Percentiles rank a stretch among this genome's conserved stretches.
Evolutionary conservation across 2,888 invertebrate genomes (phyloP).

Genomic region (Campoletis raptor): DNA sequence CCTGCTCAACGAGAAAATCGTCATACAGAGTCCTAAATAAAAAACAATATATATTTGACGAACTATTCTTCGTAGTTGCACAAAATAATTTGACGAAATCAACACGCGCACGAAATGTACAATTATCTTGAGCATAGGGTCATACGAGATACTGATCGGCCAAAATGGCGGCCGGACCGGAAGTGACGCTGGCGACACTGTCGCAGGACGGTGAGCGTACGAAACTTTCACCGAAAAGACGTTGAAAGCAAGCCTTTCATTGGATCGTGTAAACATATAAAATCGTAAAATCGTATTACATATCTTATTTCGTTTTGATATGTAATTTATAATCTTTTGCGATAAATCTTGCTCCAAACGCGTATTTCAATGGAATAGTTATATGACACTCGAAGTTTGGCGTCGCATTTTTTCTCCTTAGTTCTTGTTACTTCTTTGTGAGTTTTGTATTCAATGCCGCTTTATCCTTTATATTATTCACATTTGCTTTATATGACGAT

Average conservation of each 20-base stretch:
- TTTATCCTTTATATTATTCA: neutral
- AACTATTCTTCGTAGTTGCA: neutral
- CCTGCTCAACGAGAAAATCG: neutral
- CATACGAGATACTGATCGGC: slow-evolving; percentile 44
- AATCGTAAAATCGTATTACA: neutral
- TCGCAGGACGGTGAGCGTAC: neutral
- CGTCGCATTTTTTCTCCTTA: neutral
- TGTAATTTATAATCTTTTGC: neutral
- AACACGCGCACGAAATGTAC: slow-evolving; percentile 11
- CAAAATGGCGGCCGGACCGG: slow-evolving; percentile 57
- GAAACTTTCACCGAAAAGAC: slow-evolving; percentile 35
- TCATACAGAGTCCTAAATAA: slow-evolving; percentile 2
- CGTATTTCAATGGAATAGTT: neutral
- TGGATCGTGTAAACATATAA: neutral
- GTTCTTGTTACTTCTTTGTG: neutral
- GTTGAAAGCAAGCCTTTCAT: neutral
- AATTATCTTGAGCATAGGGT: slow-evolving; percentile 9
- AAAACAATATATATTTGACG: neutral
- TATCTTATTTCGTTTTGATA: neutral
- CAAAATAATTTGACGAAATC: slow-evolving; percentile 8
- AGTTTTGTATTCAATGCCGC: neutral
- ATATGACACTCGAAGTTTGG: neutral
- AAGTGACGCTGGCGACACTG: slow-evolving; percentile 41
- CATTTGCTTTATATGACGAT: neutral
- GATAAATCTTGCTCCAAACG: neutral